Evolutionary conservation across 2,113 vertebrate genomes (phyloP).

Genomic region (Ailuropoda melanoleuca): DNA sequence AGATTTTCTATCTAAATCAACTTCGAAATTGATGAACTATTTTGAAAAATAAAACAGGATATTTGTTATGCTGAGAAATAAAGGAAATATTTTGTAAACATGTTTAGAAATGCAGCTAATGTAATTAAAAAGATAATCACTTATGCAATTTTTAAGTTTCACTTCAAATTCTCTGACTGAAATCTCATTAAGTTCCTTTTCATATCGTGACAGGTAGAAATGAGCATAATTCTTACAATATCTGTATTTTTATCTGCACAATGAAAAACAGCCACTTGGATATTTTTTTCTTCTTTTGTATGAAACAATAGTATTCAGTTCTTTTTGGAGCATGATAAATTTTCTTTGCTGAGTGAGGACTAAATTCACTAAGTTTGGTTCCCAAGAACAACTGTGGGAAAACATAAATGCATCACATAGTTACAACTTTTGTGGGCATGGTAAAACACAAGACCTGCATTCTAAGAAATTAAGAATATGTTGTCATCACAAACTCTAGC

Average conservation of each 20-base stretch:
- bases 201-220: not conserved
- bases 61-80: not conserved
- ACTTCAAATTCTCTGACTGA: not conserved
- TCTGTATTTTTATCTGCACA: not conserved
- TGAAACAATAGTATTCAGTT: not conserved
- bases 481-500: not conserved
- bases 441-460: not conserved
- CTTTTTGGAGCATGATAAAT: not conserved
- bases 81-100: not conserved
- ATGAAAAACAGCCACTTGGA: not conserved
- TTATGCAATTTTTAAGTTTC: not conserved
- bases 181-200: not conserved
- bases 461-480: not conserved
- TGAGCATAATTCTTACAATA: not conserved
- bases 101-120: not conserved
- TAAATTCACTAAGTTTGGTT: not conserved
- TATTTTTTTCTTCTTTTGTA: constrained; percentile 13
- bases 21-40: not conserved
- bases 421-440: not conserved
- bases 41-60: not conserved
- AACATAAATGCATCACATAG: not conserved
- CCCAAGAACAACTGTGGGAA: not conserved
- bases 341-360: not conserved
- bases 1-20: not conserved
- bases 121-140: not conserved